Evolutionary conservation across 2,797 vertebrate genomes (phyloP), one percentile per base, ranked within the genome.

Genomic region (Clarias platycephalus): DNA sequence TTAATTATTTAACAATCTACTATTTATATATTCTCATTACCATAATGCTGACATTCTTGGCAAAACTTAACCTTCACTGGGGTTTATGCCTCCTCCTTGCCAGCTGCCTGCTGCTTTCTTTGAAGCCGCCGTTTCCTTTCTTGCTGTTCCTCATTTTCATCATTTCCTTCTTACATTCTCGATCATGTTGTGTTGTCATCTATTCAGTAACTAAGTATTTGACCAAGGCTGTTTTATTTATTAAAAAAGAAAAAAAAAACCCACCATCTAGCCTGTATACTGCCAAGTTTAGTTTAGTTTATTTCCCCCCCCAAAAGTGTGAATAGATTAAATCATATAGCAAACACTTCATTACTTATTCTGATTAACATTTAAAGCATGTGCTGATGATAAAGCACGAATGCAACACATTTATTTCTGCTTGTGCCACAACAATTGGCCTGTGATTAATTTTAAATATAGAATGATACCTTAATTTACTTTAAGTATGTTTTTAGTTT

Each of bases 61-160:
- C 26, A 20, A 22, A 55, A 22, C 18, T 26, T 55, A 16, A 55
- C 4, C n/a, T 28, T 18, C n/a, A 28, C n/a, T 28, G 44, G 44
- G 40, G 2, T 18, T 55, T 53, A 26, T 26, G 70, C 6, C n/a
- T 55, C 16, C 20, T 58, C 1, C 68, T 28, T 28, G 44, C n/a
- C n/a, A 74, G 15, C 71, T 57, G 72, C 26, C 53, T 75, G n/a
- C 53, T 76, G 4, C 18, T 58, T 31, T 76, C 72, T 22, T 22
- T 57, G 16, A 34, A 34, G 74, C 26, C 26, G 6, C 26, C 0
- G n/a, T 31, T 75, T 75, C 49, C 49, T 28, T 18, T 75, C 70
- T 53, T 55, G 40, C 71, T 72, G 40, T 72, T 72, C 15, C 44
- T 74, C 26, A 28, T 75, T 75, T 75, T 74, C 44, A 26, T 26